Evolutionary conservation across 2,888 invertebrate species (phyloP), one percentile per base, ranked within the genome.

Genomic region (Hydropsyche betteni): DNA sequence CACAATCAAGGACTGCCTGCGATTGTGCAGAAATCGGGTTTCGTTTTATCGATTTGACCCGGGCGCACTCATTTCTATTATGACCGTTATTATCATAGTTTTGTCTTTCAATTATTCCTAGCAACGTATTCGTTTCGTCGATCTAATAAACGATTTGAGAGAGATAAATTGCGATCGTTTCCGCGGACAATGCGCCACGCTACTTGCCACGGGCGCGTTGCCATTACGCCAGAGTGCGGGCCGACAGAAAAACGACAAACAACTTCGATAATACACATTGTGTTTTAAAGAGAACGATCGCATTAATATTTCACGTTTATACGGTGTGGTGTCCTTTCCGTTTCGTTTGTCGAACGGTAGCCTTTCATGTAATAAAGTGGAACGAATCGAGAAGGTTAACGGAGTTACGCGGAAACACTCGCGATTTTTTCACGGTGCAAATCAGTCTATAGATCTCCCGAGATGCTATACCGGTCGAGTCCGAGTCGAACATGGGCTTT

Each of bases 111-210:
- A 64, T 64, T 64, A 64, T 34, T 12, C 36, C n/a, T 1, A 55
- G 55, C 55, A 55, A n/a, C n/a, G 16, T 55, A 14, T 14, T 16
- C 16, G 55, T 55, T 55, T 55, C 16, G 16, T 16, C 55, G 55
- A 16, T 55, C 55, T 55, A 55, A 64, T 64, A 33, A 64, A 64
- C 64, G 64, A 64, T 64, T 64, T 36, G 64, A 12, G 34, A 36
- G 34, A 64, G 64, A 64, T 64, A 64, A 64, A 64, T 64, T 36
- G 64, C 64, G 64, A 64, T 12, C 64, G 36, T 64, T 64, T 64
- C 64, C 64, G 64, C 64, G 64, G 34, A 64, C 64, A 64, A 64
- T 64, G 64, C 44, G 55, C 64, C 64, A 36, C 44, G 44, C 44
- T 8, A 10, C 44, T 33, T 64, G 64, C 36, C 36, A 64, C 24